Evolutionary conservation across 1,140 invertebrate genomes (phyloP).

Genomic region (Drosophila grimshawi): DNA sequence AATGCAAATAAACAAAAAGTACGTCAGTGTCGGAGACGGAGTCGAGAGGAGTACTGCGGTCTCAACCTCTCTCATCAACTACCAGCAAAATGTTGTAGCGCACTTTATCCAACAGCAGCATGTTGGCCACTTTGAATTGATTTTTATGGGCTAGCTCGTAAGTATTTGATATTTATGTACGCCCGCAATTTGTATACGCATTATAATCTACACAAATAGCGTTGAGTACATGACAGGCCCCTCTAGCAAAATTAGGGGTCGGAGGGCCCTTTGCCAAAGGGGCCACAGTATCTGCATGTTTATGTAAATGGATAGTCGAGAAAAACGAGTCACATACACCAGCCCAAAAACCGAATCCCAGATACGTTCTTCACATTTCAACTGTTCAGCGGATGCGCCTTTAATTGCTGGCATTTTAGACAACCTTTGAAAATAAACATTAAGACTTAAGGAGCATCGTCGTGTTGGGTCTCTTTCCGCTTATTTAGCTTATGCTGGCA

Average conservation of each 20-base stretch:
- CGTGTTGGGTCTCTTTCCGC: background rate
- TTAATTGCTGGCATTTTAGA: conserved; percentile 30
- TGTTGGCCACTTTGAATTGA: conserved; percentile 69
- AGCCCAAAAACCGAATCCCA: background rate
- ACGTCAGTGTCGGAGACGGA: conserved; percentile 10
- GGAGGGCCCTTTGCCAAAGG: background rate
- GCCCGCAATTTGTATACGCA: conserved; percentile 55
- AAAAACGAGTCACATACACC: conserved; percentile 30
- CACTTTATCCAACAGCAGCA: conserved; percentile 13
- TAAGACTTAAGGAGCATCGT: conserved; percentile 41
- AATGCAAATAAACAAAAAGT: conserved; percentile 80
- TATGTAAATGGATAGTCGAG: conserved; percentile 39
- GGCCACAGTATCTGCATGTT: conserved; percentile 22
- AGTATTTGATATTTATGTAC: conserved; percentile 80
- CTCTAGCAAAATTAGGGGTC: background rate
- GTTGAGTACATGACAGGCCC: conserved; percentile 40
- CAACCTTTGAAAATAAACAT: conserved; percentile 23
- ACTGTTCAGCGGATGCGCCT: conserved; percentile 28
- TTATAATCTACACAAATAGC: conserved; percentile 52
- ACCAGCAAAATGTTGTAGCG: background rate
- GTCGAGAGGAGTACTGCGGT: background rate
- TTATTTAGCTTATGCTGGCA: conserved; percentile 17
- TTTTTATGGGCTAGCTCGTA: conserved; percentile 75
- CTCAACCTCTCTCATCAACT: conserved; percentile 4
- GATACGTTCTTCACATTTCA: background rate